Evolutionary conservation across 2,888 invertebrate species (phyloP).

Genomic region (Drosophila putrida): DNA sequence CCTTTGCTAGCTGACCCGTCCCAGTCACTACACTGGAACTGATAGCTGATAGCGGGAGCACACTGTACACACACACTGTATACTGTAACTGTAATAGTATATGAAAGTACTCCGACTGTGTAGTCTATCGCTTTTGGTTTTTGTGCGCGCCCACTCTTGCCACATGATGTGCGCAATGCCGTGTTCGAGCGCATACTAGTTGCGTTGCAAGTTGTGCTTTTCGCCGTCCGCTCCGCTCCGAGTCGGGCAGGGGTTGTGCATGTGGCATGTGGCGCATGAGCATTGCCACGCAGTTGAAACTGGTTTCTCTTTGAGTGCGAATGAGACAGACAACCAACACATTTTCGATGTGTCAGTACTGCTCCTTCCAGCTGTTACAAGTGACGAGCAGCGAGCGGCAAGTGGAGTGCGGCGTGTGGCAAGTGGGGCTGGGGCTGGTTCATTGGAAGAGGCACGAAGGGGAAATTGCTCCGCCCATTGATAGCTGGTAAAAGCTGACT

Average conservation of each 20-base stretch:
- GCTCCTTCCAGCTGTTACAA: slow-evolving; percentile 65
- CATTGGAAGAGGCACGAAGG: slow-evolving; percentile 54
- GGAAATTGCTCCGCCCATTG: slow-evolving; percentile 74
- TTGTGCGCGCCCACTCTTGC: slow-evolving; percentile 82
- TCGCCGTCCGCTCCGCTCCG: slow-evolving; percentile 32
- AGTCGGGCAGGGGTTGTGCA: slow-evolving; percentile 56
- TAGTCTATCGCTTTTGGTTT: slow-evolving; percentile 32
- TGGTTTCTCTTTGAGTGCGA: slow-evolving; percentile 58
- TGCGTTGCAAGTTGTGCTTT: slow-evolving; percentile 79
- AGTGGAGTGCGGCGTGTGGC: slow-evolving; percentile 19
- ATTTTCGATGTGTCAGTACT: slow-evolving; percentile 30
- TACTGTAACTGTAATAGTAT: no score
- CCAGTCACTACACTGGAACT: slow-evolving; percentile 22
- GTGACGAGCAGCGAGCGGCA: slow-evolving; percentile 10
- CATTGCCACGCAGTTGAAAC: slow-evolving; percentile 52
- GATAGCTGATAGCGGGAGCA: slow-evolving; percentile 31
- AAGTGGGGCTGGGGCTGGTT: slow-evolving; percentile 39
- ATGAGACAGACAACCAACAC: slow-evolving; percentile 42
- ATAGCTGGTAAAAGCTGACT: slow-evolving; percentile 47
- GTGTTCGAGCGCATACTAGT: slow-evolving; percentile 85
- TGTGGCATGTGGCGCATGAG: slow-evolving; percentile 68
- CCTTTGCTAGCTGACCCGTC: slow-evolving; percentile 10
- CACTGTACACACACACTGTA: slow-evolving; percentile 14
- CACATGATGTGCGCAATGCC: slow-evolving; percentile 84
- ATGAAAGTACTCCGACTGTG: slow-evolving; percentile 1